Conservation (phyloP, 2,888 invertebrate species). For the Lasioglossum zephyrum region DNA sequence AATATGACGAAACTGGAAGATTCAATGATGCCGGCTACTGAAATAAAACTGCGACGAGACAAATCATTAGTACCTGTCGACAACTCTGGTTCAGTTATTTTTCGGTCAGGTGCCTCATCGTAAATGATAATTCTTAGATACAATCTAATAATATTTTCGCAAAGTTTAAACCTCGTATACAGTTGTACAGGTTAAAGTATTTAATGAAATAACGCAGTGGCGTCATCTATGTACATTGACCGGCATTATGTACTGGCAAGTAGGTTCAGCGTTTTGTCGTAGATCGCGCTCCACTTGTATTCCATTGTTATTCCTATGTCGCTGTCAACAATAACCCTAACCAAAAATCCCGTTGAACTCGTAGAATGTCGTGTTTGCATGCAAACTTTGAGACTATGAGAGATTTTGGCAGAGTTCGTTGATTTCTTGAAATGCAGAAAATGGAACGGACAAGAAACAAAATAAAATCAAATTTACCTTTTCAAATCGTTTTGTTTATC, state of each 20-base stretch:
- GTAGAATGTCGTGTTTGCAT: background rate
- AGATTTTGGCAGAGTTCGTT: background rate
- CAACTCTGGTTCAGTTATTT: background rate
- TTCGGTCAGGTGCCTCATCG: background rate
- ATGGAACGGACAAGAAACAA: slow-evolving; percentile 84
- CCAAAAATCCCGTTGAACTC: background rate
- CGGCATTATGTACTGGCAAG: background rate
- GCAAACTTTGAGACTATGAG: background rate
- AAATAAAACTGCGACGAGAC: slow-evolving; percentile 2
- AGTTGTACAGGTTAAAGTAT: background rate
- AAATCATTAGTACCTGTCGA: background rate
- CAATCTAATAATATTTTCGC: background rate
- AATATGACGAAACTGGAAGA: background rate
- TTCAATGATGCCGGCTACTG: background rate
- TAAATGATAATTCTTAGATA: background rate
- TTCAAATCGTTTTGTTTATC: slow-evolving; percentile 94
- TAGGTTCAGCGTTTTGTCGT: background rate
- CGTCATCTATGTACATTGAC: background rate
- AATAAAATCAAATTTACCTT: slow-evolving; percentile 88
- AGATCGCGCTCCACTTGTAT: background rate
- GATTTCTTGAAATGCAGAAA: background rate
- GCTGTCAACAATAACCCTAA: background rate
- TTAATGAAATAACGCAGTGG: background rate
- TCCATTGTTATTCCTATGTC: background rate
- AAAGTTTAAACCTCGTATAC: background rate